Evolutionary conservation across 2,113 vertebrate species (phyloP).

Genomic region (Xiphophorus couchianus): DNA sequence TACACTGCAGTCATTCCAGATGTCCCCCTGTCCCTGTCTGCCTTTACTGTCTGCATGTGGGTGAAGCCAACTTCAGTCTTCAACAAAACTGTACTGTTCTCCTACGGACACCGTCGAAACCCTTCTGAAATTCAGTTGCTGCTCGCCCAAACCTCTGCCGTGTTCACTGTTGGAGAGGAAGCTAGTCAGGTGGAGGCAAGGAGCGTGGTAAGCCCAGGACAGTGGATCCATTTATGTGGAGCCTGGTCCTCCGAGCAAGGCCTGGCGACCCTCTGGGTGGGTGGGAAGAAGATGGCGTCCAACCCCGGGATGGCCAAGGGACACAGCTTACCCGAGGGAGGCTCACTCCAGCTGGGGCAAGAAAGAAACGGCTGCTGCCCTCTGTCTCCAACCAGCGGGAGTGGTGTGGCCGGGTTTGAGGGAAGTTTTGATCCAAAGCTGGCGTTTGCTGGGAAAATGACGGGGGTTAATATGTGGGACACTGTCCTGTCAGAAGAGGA

Average conservation of each 20-base stretch:
- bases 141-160: constrained; percentile 73
- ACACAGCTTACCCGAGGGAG: constrained; percentile 83
- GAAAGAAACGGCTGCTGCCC: constrained; percentile 84
- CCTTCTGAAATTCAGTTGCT: constrained; percentile 92
- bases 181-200: constrained; percentile 78
- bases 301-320: constrained; percentile 72
- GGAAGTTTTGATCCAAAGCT: constrained; percentile 83
- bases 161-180: constrained; percentile 82
- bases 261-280: constrained; percentile 81
- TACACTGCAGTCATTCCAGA: constrained; percentile 84
- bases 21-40: constrained; percentile 72
- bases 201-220: constrained; percentile 53
- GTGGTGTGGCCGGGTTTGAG: constrained; percentile 77
- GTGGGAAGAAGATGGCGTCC: constrained; percentile 72
- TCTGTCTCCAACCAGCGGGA: constrained; percentile 46
- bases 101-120: constrained; percentile 89
- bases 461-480: constrained; percentile 94
- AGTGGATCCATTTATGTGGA: constrained; percentile 90
- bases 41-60: constrained; percentile 92
- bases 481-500: constrained; percentile 80
- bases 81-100: constrained; percentile 91
- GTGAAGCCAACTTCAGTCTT: constrained; percentile 84
- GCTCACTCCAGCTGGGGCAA: constrained; percentile 90
- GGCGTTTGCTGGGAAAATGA: constrained; percentile 91
- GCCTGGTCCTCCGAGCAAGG: constrained; percentile 87